Base-by-base conservation (phyloP, 92 coral and sea anemone species). In the Virgularia gustaviana region DNA sequence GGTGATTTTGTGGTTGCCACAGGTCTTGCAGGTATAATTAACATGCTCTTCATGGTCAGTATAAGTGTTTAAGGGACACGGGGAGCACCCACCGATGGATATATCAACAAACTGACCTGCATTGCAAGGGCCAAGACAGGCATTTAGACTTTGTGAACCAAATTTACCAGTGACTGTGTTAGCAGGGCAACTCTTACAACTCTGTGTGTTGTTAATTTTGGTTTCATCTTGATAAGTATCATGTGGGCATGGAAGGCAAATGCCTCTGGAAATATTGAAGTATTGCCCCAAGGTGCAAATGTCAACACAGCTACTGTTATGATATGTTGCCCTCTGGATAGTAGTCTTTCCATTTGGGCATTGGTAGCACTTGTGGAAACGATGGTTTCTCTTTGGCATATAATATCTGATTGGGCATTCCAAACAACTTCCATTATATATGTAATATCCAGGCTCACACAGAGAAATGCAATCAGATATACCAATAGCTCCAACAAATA, bases 151-250 rank as follows among this genome's bases (percentile, higher is more conserved):
- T 31, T 1, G 19, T 24, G 66, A 10, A 9, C 66, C 66, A 19
- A 4, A 5, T 12, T 27, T 16, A 19, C 34, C 9, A 4, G 66
- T 60, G 22, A 60, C 66, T 16, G 27, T 60, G 66, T 60, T 1
- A 1, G 39, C 2, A 3, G 66, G 66, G 24, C 66, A 60, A 10
- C 9, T n/a, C 37, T 60, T 60, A 31, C 66, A 60, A 35, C 66
- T 60, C 37, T 47, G 16, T 19, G 15, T 31, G 20, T 60, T 60
- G 18, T 47, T 35, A 35, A 29, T 24, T 4, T 29, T 35, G 11
- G 25, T n/a, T 60, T 60, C 66, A 60, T 60, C 44, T 60, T 60
- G 66, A 47, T 31, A 60, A 9, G 42, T 60, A 29, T 60, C 24
- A 19, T 60, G 19, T n/a, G 44, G 66, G 36, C 66, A 60, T 16